A percentile compares a stretch with the other conserved stretches of the same genome.
phyloP scores from a whole-genome alignment of 2,797 vertebrate genomes.

The Etheostoma perlongum region DNA sequence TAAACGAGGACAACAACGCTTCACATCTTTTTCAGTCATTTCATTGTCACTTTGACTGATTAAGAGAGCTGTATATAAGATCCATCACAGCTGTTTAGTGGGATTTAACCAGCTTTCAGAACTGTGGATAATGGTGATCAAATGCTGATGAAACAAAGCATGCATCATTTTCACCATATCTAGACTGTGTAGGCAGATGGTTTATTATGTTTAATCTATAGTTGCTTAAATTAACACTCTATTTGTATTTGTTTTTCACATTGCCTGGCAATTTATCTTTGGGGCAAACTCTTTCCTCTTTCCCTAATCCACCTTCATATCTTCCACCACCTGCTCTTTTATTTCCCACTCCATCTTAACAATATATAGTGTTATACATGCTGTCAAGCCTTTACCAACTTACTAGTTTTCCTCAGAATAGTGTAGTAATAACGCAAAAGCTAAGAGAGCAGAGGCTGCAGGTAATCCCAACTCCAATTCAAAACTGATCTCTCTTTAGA shows the following conservation, averaged over 20 bases:
- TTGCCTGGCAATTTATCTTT: slow-evolving; percentile 28
- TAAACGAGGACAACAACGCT: slow-evolving; percentile 29
- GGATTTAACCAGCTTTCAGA: slow-evolving; percentile 17
- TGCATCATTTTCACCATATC: slow-evolving; percentile 27
- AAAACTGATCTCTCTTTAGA: not conserved
- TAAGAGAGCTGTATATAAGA: slow-evolving; percentile 17
- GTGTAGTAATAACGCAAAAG: slow-evolving; percentile 26
- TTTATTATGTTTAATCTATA: slow-evolving; percentile 52
- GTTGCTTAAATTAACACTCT: slow-evolving; percentile 36
- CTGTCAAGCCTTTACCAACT: slow-evolving; percentile 15
- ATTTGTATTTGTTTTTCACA: not conserved
- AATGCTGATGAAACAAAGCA: slow-evolving; percentile 25
- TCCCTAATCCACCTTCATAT: slow-evolving; percentile 34
- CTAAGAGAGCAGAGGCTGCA: not conserved
- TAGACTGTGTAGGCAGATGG: slow-evolving; percentile 39
- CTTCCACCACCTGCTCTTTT: slow-evolving; percentile 57
- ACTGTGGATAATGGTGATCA: not conserved
- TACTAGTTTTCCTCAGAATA: slow-evolving; percentile 21
- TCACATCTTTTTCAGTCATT: slow-evolving; percentile 8
- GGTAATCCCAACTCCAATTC: slow-evolving; percentile 13
- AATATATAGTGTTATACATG: slow-evolving; percentile 5
- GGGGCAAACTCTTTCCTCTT: slow-evolving; percentile 10
- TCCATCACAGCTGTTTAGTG: slow-evolving; percentile 7
- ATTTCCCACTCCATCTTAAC: slow-evolving; percentile 14
- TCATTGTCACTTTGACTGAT: slow-evolving; percentile 5